Conservation (phyloP, 2,113 vertebrate species). For the Hippocampus guttulatus region DNA sequence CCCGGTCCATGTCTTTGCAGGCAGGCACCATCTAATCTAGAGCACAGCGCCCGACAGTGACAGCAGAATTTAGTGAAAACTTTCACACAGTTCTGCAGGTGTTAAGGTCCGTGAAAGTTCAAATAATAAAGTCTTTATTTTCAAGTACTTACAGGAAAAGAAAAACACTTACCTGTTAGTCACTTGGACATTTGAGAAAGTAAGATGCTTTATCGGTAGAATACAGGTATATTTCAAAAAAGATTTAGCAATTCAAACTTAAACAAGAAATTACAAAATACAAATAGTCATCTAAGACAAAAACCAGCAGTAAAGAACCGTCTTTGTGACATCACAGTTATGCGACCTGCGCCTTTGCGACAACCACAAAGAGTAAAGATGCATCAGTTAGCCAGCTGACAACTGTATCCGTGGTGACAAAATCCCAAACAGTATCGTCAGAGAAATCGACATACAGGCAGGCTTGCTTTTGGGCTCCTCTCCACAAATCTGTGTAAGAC, state of each 20-base stretch:
- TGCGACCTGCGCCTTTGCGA: conserved; percentile 6
- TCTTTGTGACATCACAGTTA: conserved; percentile 8
- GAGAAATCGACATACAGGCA: neutral
- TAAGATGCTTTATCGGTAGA: neutral
- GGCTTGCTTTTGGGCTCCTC: neutral
- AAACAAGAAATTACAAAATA: neutral
- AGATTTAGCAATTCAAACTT: neutral
- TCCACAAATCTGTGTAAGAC: neutral
- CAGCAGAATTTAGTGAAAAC: neutral
- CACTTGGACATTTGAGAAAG: neutral
- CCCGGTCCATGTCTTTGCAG: neutral
- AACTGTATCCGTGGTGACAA: neutral
- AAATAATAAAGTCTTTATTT: neutral
- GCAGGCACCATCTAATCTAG: neutral
- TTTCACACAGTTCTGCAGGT: neutral
- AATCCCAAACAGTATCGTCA: neutral
- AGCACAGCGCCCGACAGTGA: neutral
- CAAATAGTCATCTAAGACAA: conserved; percentile 5
- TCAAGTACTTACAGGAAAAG: neutral
- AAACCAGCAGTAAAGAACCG: conserved; percentile 1
- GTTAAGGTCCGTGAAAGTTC: neutral
- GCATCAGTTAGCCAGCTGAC: neutral
- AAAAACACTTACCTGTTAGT: neutral
- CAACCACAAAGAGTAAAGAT: neutral
- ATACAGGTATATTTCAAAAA: neutral